Evolutionary conservation across 2,113 vertebrate species (phyloP).

Genomic region (Capreolus pygargus): DNA sequence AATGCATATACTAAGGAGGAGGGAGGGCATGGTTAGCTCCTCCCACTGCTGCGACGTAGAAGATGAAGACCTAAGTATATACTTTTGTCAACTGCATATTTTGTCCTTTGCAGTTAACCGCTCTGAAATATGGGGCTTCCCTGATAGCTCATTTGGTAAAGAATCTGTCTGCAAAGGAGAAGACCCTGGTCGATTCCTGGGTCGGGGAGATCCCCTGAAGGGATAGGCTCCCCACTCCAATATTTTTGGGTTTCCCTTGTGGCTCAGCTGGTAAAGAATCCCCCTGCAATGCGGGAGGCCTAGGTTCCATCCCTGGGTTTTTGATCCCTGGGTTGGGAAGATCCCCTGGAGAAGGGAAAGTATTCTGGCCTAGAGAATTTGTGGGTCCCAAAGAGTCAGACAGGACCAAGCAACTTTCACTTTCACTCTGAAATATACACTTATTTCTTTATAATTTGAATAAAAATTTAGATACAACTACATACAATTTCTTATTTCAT

Average conservation of each 20-base stretch:
- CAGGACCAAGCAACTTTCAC: background rate
- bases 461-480: background rate
- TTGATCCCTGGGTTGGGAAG: background rate
- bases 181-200: too few relatives aligned
- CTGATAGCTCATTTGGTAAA: background rate
- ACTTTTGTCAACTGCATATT: background rate
- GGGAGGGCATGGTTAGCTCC: background rate
- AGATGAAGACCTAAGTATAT: background rate
- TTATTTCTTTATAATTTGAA: background rate
- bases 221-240: too few relatives aligned
- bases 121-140: background rate
- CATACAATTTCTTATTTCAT: background rate
- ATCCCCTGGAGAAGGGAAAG: background rate
- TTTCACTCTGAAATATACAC: background rate
- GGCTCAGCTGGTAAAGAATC: background rate
- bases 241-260: too few relatives aligned
- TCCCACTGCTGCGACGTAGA: background rate
- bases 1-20: background rate
- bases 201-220: too few relatives aligned
- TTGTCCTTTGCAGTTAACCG: background rate
- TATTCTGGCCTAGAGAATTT: background rate
- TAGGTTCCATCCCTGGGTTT: background rate
- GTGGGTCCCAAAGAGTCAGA: background rate
- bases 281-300: fast-evolving
- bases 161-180: too few relatives aligned